Evolutionary conservation across 1,140 invertebrate species (phyloP).

Genomic region (Hesperophylax magnus): DNA sequence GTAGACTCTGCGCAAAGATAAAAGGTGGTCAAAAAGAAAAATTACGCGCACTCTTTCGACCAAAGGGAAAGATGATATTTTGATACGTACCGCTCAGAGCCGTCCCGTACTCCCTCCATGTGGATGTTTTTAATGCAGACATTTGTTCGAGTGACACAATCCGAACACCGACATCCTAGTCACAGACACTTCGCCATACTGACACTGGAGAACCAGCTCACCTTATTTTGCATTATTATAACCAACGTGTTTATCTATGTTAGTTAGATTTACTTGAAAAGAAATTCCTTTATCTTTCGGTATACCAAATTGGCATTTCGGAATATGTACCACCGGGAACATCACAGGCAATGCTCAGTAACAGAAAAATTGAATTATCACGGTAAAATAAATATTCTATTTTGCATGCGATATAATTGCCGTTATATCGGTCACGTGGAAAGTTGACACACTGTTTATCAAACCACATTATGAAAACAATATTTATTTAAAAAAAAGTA

Average conservation of each 20-base stretch:
- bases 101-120: constrained; percentile 41
- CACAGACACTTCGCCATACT: background rate
- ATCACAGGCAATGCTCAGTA: no score
- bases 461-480: no score
- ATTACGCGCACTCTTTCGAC: no score
- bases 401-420: no score
- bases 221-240: constrained; percentile 6
- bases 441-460: no score
- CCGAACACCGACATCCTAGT: constrained; percentile 2
- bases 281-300: constrained; percentile 12
- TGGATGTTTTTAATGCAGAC: background rate
- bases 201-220: background rate
- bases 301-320: background rate
- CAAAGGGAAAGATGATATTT: no score
- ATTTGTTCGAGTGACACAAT: constrained; percentile 1
- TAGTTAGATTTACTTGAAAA: constrained; percentile 8
- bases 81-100: constrained; percentile 46
- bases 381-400: no score
- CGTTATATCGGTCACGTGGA: no score
- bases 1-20: background rate
- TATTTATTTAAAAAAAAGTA: no score
- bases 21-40: background rate
- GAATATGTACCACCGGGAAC: background rate
- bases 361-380: no score
- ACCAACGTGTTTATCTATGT: constrained; percentile 14